Percentiles rank a stretch among this genome's conserved stretches.
These are phyloP conservation scores for Eurois occulta DNA, from an alignment of 2,888 invertebrate genomes.

Conservation along the genomic window DNA sequence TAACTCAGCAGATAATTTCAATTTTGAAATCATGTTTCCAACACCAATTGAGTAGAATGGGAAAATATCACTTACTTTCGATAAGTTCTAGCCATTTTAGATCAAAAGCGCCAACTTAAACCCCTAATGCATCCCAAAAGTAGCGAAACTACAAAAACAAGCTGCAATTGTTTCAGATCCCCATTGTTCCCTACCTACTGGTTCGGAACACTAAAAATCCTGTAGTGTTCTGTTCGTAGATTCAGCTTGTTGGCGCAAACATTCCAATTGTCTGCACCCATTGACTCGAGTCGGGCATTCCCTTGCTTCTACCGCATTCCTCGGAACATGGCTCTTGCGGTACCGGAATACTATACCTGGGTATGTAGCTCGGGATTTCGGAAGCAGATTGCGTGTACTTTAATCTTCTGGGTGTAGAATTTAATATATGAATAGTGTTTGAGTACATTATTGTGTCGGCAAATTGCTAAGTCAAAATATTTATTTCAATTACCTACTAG, in stretches of 20 bases:
- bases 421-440: neutral
- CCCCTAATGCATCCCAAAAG: neutral
- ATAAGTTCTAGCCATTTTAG: neutral
- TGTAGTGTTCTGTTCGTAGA: conserved; percentile 52
- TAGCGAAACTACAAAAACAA: conserved; percentile 8
- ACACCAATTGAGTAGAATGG: neutral
- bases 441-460: neutral
- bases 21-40: neutral
- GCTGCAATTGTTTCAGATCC: conserved; percentile 40
- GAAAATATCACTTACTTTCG: neutral
- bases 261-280: conserved; percentile 74
- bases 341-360: conserved; percentile 38
- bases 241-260: conserved; percentile 63
- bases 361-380: conserved; percentile 30
- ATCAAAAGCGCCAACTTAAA: neutral
- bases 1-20: neutral
- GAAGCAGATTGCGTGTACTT: conserved; percentile 39
- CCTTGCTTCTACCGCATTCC: conserved; percentile 66
- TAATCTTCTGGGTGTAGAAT: conserved; percentile 5
- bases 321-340: conserved; percentile 45
- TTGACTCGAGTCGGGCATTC: conserved; percentile 70
- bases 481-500: neutral
- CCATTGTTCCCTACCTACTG: conserved; percentile 54
- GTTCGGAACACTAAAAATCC: conserved; percentile 55
- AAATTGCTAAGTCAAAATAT: neutral